A percentile compares a stretch with the other conserved stretches of the same genome.
phyloP scores from a whole-genome alignment of 2,113 vertebrate genomes.

The Colistium nudipinnis region DNA sequence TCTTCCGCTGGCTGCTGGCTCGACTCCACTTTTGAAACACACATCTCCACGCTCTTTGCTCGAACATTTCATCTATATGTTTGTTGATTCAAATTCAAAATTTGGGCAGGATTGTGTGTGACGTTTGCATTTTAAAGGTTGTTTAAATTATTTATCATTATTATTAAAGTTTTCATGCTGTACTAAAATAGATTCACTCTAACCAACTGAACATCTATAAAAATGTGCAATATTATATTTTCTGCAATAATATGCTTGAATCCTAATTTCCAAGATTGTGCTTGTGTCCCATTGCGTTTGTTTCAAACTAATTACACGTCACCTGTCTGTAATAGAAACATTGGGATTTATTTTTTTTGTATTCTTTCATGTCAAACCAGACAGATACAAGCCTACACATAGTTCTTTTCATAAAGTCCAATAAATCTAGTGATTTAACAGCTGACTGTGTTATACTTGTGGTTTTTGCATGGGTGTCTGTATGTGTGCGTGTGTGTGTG shows the following conservation, averaged over 20 bases:
- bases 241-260: conserved; percentile 16
- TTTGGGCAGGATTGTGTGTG: too few relatives aligned
- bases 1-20: conserved; percentile 79
- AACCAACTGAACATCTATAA: conserved; percentile 37
- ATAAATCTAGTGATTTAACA: conserved; percentile 55
- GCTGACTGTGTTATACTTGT: conserved; percentile 4
- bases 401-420: conserved; percentile 28
- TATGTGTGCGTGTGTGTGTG: conserved; percentile 18
- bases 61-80: background rate
- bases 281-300: background rate
- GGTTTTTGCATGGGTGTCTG: conserved; percentile 14
- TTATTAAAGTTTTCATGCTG: conserved; percentile 4
- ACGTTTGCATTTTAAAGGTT: too few relatives aligned
- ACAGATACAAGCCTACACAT: background rate
- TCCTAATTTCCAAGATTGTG: background rate
- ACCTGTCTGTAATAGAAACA: background rate
- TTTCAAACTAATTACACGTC: background rate
- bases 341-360: background rate
- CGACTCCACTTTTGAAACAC: conserved; percentile 74
- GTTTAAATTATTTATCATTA: too few relatives aligned
- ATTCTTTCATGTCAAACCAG: background rate
- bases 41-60: conserved; percentile 25
- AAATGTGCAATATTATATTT: conserved; percentile 18
- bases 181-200: conserved; percentile 50
- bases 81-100: background rate